Evolutionary conservation across 2,113 vertebrate genomes (phyloP).

Genomic region (Odocoileus hemionus): DNA sequence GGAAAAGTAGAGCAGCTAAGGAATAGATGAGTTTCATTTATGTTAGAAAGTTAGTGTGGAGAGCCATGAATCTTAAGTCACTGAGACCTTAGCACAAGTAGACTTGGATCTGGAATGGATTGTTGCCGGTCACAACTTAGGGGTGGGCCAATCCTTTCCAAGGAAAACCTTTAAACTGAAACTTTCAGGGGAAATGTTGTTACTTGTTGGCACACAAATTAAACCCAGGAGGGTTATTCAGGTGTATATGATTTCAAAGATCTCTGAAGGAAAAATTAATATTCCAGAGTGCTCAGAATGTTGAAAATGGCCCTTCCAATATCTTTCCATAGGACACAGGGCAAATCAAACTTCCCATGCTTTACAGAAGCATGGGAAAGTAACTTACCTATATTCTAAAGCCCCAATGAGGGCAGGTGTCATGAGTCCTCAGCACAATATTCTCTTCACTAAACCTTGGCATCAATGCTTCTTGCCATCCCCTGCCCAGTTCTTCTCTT

Average conservation of each 20-base stretch:
- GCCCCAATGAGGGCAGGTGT: not conserved
- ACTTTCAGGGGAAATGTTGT: not conserved
- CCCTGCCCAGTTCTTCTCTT: not conserved
- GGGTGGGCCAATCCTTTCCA: not conserved
- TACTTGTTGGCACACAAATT: not conserved
- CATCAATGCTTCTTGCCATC: not conserved
- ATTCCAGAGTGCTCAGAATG: not conserved
- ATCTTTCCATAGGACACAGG: not conserved
- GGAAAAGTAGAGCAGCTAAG: not conserved
- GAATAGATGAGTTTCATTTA: not conserved
- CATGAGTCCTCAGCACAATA: not conserved
- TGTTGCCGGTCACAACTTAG: not conserved
- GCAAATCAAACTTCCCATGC: not conserved
- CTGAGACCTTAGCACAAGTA: not conserved
- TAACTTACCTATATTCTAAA: not conserved
- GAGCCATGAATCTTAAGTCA: not conserved
- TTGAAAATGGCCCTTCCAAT: not conserved
- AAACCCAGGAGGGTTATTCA: not conserved
- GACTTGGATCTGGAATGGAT: not conserved
- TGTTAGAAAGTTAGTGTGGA: not conserved
- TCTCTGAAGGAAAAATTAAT: not conserved
- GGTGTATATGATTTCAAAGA: not conserved
- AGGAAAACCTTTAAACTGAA: not conserved
- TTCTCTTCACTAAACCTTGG: not conserved
- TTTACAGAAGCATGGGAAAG: not conserved